Percentiles rank a stretch among this genome's conserved stretches.
phyloP scores from a whole-genome alignment of 1,140 invertebrate genomes.

The Papilio helenus region DNA sequence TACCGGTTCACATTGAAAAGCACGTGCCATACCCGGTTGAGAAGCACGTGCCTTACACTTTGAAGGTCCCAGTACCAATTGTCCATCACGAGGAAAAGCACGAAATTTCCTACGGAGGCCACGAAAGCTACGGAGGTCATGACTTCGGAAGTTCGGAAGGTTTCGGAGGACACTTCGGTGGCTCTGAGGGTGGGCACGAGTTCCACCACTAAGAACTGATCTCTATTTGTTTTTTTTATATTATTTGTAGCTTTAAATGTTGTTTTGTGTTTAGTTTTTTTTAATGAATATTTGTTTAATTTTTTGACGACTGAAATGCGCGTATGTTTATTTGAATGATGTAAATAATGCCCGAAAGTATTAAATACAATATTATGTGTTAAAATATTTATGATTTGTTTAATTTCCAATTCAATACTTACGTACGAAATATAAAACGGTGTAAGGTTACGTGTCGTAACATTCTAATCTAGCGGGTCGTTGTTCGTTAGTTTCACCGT shows the following conservation, averaged over 20 bases:
- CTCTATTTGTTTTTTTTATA: conserved; percentile 76
- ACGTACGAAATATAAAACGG: no score
- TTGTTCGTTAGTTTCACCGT: no score
- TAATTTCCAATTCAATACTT: conserved; percentile 28
- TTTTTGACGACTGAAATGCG: conserved; percentile 63
- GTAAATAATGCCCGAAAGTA: conserved; percentile 78
- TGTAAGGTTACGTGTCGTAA: no score
- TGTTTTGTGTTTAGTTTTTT: conserved; percentile 78
- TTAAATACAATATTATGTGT: conserved; percentile 62
- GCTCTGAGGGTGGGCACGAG: conserved; percentile 65
- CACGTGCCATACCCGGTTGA: conserved; percentile 85
- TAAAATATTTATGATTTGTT: conserved; percentile 47
- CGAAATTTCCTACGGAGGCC: conserved; percentile 61
- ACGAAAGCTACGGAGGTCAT: conserved; percentile 59
- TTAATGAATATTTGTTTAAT: conserved; percentile 67
- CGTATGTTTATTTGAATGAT: conserved; percentile 53
- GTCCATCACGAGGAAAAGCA: conserved; percentile 75
- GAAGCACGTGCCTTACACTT: conserved; percentile 84
- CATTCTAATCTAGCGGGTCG: no score
- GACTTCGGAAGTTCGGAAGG: conserved; percentile 50
- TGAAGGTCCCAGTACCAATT: conserved; percentile 83
- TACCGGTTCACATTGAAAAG: conserved; percentile 85
- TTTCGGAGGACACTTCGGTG: conserved; percentile 43
- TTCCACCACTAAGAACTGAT: conserved; percentile 76
- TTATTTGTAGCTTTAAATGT: conserved; percentile 82